Evolutionary conservation across 1,140 invertebrate genomes (phyloP).

Genomic region (Patella vulgata): DNA sequence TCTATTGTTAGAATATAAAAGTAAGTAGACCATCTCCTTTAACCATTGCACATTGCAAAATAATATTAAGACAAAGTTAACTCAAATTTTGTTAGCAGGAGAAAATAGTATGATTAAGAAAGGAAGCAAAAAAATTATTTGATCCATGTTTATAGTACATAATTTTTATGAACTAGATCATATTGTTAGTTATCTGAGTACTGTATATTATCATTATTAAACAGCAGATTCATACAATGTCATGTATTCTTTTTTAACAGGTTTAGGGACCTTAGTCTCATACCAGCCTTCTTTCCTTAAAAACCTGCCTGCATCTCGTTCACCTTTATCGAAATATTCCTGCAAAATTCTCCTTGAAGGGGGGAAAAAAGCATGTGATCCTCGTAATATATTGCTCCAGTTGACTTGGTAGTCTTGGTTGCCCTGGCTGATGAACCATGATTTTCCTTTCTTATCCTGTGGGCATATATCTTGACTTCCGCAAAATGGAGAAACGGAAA

Average conservation of each 20-base stretch:
- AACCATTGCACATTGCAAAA: too few relatives aligned
- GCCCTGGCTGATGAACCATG: constrained; percentile 34
- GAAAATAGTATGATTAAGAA: too few relatives aligned
- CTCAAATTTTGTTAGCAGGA: too few relatives aligned
- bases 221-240: constrained; percentile 35
- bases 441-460: constrained; percentile 36
- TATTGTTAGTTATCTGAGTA: too few relatives aligned
- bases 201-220: too few relatives aligned
- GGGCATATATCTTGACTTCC: constrained; percentile 59
- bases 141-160: too few relatives aligned
- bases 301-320: constrained; percentile 62
- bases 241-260: not conserved
- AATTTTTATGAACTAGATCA: too few relatives aligned
- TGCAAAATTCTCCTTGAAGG: constrained; percentile 52
- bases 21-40: too few relatives aligned
- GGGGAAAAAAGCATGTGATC: constrained; percentile 64
- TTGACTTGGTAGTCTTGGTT: constrained; percentile 62
- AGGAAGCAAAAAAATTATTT: too few relatives aligned
- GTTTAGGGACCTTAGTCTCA: constrained; percentile 29
- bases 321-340: constrained; percentile 62
- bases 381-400: constrained; percentile 60
- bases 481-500: constrained; percentile 65
- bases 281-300: constrained; percentile 56
- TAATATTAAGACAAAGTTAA: too few relatives aligned
- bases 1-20: too few relatives aligned